Evolutionary conservation across 2,888 invertebrate species (phyloP), one percentile per base, ranked within the genome.

Genomic region (Macrosoma leucophasiata): DNA sequence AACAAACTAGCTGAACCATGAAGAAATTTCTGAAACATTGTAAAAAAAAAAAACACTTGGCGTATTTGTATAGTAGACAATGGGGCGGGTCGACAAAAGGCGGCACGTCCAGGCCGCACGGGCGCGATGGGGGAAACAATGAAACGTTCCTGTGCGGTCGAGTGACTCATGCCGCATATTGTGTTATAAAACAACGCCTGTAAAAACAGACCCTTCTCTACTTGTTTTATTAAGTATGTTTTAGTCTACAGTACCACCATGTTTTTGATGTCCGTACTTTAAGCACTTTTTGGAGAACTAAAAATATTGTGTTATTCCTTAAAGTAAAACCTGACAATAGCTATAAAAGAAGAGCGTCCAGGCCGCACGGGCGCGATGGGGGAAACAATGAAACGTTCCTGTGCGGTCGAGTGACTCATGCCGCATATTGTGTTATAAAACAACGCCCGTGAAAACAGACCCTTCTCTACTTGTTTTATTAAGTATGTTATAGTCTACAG

Each of bases 331-430:
- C n/a, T n/a, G n/a, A n/a, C n/a, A n/a, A n/a, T n/a, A n/a, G n/a
- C n/a, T n/a, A n/a, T n/a, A n/a, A n/a, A n/a, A n/a, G n/a, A n/a
- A n/a, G n/a, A n/a, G n/a, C n/a, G n/a, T n/a, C n/a, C n/a, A n/a
- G n/a, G n/a, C 64, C 71, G 66, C 63, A 60, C 67, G 53, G 63
- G 62, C 57, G 62, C 57, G 56, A 57, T 61, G 66, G 50, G 58
- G 60, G 62, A 58, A 68, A 76, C 76, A 76, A 77, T 73, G 59
- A 62, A 52, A 43, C 55, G 67, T 63, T 66, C 66, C 66, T 67
- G 73, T 68, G 71, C 69, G 73, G 74, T 71, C 75, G 66, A 68
- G 60, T 72, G 71, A 61, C 61, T 70, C 70, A 63, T 66, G n/a
- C 72, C 62, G 66, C 64, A 67, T 69, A 57, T 50, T 60, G 49